These are phyloP conservation scores for Pempheris klunzingeri DNA, from an alignment of 2,797 vertebrate genomes.

Conservation along the genomic window DNA sequence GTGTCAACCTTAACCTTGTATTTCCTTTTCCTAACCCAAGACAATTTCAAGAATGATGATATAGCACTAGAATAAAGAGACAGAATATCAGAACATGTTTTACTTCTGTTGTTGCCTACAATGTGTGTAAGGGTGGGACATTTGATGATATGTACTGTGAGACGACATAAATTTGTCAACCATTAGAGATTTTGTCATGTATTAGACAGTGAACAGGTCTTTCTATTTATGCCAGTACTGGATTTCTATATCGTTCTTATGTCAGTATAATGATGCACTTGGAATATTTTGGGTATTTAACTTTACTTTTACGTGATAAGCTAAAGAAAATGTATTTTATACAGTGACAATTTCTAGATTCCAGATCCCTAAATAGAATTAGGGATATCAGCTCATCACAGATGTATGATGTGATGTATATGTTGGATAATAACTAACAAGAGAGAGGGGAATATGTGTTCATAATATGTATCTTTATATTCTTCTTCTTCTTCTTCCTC, in stretches of 20 bases:
- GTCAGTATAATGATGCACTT: background rate
- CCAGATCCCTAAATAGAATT: background rate
- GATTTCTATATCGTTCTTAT: background rate
- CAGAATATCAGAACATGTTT: constrained; percentile 46
- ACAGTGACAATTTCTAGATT: background rate
- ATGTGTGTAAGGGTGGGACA: background rate
- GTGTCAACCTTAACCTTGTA: constrained; percentile 74
- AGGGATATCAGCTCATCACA: background rate
- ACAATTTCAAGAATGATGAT: constrained; percentile 73
- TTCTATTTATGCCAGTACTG: too few species aligned
- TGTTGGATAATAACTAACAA: background rate
- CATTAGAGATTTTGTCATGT: background rate
- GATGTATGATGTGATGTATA: background rate
- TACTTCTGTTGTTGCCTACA: constrained; percentile 34
- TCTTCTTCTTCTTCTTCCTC: too few species aligned
- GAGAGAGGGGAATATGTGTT: background rate
- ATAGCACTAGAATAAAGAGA: constrained; percentile 79
- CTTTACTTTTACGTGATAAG: background rate
- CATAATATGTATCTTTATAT: background rate
- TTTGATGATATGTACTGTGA: background rate
- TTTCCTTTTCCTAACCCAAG: constrained; percentile 76
- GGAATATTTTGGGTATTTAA: background rate
- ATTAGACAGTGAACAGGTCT: background rate
- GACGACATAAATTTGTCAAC: accelerated
- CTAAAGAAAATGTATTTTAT: background rate